phyloP scores from a whole-genome alignment of 23 tunicate species.

The Ascidia mentula region DNA sequence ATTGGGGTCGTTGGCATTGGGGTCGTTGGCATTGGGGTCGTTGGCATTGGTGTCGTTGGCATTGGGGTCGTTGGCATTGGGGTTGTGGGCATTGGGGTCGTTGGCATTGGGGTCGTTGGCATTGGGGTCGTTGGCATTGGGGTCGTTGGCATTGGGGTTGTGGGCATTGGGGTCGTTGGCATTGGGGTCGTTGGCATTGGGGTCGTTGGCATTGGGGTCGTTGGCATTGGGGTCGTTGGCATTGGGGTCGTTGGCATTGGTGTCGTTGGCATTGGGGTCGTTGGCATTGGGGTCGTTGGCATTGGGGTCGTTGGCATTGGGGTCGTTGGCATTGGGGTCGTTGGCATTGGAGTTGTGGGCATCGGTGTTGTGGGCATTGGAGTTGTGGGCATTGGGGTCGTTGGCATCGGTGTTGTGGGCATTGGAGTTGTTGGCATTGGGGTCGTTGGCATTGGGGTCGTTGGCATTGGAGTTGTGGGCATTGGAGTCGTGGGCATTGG shows the following conservation, averaged over 20 bases:
- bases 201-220: neutral
- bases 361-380: neutral
- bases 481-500: neutral
- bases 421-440: neutral
- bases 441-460: neutral
- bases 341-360: neutral
- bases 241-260: neutral
- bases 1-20: neutral
- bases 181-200: neutral
- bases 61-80: neutral
- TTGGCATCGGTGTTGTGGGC: neutral
- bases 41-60: neutral
- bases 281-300: neutral
- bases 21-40: neutral
- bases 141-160: neutral
- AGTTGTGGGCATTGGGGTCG: neutral
- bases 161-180: neutral
- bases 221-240: neutral
- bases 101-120: neutral
- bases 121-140: neutral
- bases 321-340: neutral
- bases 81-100: neutral
- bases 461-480: neutral
- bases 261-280: neutral
- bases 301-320: neutral